A percentile compares a stretch with the other conserved stretches of the same genome.
Conservation (phyloP, 2,113 vertebrate genomes). For the Tetrao urogallus region DNA sequence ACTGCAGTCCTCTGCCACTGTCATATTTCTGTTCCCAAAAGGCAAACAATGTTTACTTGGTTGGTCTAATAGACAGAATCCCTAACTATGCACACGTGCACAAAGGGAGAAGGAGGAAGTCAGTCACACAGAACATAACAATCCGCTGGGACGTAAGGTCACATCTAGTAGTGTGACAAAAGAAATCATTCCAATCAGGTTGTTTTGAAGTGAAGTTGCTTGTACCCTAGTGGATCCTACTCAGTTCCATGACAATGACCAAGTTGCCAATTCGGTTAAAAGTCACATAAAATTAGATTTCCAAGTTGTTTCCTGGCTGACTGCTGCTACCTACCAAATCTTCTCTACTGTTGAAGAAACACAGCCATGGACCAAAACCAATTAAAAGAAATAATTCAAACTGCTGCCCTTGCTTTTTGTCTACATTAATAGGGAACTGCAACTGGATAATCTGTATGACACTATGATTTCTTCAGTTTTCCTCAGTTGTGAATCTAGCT, state of each 20-base stretch:
- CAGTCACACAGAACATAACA: constrained; percentile 72
- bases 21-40: constrained; percentile 62
- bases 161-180: constrained; percentile 58
- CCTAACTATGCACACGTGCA: constrained; percentile 66
- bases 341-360: not conserved
- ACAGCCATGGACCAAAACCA: not conserved
- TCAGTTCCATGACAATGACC: not conserved
- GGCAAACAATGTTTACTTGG: constrained; percentile 70
- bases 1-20: constrained; percentile 44
- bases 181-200: constrained; percentile 53
- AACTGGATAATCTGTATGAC: not conserved
- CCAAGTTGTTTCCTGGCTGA: not conserved
- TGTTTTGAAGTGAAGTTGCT: constrained; percentile 23
- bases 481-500: not conserved
- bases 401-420: not conserved
- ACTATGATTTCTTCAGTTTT: not conserved
- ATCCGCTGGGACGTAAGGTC: constrained; percentile 54
- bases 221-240: not conserved
- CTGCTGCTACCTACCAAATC: not conserved
- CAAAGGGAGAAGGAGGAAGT: constrained; percentile 48
- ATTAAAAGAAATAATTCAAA: not conserved
- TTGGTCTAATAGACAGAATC: constrained; percentile 75
- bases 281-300: not conserved
- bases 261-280: not conserved
- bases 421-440: not conserved